Percentiles rank a stretch among this genome's conserved stretches.
phyloP scores from a whole-genome alignment of 92 coral and sea anemone genomes.

The Scolanthus callimorphus region DNA sequence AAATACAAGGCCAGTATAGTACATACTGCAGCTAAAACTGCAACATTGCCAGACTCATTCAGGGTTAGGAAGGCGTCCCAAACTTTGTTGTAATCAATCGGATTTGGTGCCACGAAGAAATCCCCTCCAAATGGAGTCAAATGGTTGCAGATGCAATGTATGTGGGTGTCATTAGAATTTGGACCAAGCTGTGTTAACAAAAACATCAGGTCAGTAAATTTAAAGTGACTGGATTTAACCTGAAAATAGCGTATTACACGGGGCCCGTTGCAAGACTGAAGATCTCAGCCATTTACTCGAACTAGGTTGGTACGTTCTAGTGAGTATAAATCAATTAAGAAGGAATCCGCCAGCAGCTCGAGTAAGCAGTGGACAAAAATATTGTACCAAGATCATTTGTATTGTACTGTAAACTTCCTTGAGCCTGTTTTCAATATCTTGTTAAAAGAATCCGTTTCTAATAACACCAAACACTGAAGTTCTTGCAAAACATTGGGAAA shows the following conservation, averaged over 20 bases:
- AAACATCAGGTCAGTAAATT: not conserved
- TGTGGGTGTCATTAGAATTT: slow-evolving; percentile 21
- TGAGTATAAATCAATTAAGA: not conserved
- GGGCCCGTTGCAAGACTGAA: no score
- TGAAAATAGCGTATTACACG: not conserved
- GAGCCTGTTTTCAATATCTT: no score
- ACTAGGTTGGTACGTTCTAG: not conserved
- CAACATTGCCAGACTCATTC: slow-evolving; percentile 53
- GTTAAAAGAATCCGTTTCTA: no score
- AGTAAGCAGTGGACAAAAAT: no score
- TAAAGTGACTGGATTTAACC: not conserved
- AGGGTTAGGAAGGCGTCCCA: slow-evolving; percentile 44
- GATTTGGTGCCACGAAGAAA: slow-evolving; percentile 73
- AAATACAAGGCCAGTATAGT: slow-evolving; percentile 52
- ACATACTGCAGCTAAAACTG: slow-evolving; percentile 74
- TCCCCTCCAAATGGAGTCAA: slow-evolving; percentile 77
- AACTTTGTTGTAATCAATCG: slow-evolving; percentile 49
- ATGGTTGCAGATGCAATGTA: slow-evolving; percentile 70
- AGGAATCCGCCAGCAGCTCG: no score
- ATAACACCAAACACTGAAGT: no score
- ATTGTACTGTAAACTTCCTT: no score
- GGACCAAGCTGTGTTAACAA: slow-evolving; percentile 36
- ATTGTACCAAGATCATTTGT: no score
- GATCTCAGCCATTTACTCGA: no score
- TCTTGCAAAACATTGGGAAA: no score